Conservation (phyloP, 2,888 invertebrate genomes). For the Linnaemya tessellans region DNA sequence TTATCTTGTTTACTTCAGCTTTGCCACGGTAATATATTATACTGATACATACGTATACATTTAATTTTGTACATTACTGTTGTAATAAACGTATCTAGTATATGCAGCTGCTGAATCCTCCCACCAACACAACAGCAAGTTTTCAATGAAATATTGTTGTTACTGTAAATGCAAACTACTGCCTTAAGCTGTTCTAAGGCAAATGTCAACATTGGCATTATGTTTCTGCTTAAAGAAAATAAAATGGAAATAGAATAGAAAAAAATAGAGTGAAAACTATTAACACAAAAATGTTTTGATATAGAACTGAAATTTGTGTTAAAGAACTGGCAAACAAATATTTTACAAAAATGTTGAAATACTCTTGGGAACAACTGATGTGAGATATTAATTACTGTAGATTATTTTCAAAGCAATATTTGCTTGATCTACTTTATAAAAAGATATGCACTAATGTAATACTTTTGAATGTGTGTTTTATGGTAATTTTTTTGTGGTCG, state of each 20-base stretch:
- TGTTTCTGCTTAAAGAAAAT: constrained; percentile 37
- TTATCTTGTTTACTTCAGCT: not conserved
- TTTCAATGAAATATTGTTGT: constrained; percentile 59
- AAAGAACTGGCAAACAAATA: constrained; percentile 35
- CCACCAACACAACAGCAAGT: constrained; percentile 41
- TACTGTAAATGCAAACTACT: constrained; percentile 54
- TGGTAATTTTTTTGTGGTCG: too few relatives aligned
- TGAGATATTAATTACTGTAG: not conserved
- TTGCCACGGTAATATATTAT: not conserved
- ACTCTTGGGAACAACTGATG: constrained; percentile 1
- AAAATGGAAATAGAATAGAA: constrained; percentile 36
- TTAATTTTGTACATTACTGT: constrained; percentile 4
- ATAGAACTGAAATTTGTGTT: constrained; percentile 58
- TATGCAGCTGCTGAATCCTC: constrained; percentile 3
- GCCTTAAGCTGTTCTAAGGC: constrained; percentile 65
- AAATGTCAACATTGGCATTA: constrained; percentile 69
- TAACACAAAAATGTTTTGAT: constrained; percentile 62
- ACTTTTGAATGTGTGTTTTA: too few relatives aligned
- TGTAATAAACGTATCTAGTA: too few relatives aligned
- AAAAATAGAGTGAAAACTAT: constrained; percentile 59
- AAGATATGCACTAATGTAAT: not conserved
- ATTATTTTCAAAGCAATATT: constrained; percentile 42
- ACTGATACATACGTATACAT: not conserved
- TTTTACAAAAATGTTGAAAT: constrained; percentile 30
- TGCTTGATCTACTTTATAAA: constrained; percentile 48